These are phyloP conservation scores for Limnothrissa miodon DNA, from an alignment of 2,113 vertebrate species.

Conservation along the genomic window DNA sequence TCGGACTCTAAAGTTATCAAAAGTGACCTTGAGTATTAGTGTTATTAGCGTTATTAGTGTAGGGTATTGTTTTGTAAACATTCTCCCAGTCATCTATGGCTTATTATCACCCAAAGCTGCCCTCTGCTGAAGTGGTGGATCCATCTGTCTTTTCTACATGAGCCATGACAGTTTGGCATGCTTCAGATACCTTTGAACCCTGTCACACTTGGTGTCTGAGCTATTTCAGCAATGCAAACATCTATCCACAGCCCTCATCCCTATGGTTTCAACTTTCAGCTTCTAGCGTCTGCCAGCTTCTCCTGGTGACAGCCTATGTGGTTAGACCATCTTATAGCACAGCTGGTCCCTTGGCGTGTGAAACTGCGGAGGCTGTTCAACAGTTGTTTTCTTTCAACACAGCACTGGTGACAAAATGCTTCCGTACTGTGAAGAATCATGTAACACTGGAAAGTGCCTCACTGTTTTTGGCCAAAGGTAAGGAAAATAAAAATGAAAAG, in stretches of 20 bases:
- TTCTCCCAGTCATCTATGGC: neutral
- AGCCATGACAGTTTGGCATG: neutral
- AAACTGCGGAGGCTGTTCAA: neutral
- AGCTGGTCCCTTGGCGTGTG: neutral
- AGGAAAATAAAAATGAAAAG: neutral
- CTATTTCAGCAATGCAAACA: slow-evolving; percentile 18
- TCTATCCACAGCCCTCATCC: neutral
- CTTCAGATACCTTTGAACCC: neutral
- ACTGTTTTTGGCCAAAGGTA: neutral
- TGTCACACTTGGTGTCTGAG: slow-evolving; percentile 1
- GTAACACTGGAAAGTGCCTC: neutral
- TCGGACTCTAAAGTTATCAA: too few relatives aligned
- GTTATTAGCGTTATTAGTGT: neutral
- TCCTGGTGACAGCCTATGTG: neutral
- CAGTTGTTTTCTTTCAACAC: neutral
- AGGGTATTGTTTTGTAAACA: neutral
- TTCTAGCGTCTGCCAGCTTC: neutral
- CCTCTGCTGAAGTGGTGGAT: neutral
- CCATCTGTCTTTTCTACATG: neutral
- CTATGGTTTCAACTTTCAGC: neutral
- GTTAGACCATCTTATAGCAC: neutral
- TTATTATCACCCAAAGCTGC: neutral
- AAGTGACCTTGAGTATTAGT: too few relatives aligned
- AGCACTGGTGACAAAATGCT: neutral
- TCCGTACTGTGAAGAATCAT: neutral